A percentile compares a stretch with the other conserved stretches of the same genome.
Conservation (phyloP, 2,888 invertebrate species). For the Julus scandinavius region DNA sequence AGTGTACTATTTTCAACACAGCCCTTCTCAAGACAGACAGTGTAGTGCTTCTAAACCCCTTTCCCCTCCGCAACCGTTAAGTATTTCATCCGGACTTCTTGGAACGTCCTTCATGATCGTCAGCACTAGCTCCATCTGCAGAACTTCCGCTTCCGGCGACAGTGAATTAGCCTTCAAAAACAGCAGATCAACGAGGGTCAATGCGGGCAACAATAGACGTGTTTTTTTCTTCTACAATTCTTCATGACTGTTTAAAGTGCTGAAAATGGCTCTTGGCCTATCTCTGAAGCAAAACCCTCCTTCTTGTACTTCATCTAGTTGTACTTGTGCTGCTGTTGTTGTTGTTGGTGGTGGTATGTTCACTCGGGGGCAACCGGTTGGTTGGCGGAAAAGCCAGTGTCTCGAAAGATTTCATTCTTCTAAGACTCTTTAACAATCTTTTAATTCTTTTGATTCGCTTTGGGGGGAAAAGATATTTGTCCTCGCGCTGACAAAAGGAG, state of each 20-base stretch:
- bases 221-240: background rate
- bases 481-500: background rate
- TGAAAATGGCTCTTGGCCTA: constrained; percentile 40
- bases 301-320: background rate
- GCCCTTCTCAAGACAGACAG: no score
- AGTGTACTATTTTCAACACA: no score
- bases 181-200: background rate
- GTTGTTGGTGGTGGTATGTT: background rate
- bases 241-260: background rate
- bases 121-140: no score
- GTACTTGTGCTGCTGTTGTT: background rate
- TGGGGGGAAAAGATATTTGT: background rate
- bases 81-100: no score
- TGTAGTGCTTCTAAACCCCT: no score
- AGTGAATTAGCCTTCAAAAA: background rate
- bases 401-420: constrained; percentile 17
- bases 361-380: no score
- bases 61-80: no score
- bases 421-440: constrained; percentile 15
- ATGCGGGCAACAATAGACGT: background rate
- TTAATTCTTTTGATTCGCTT: constrained; percentile 41
- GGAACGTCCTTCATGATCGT: no score
- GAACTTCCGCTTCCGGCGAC: background rate
- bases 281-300: background rate
- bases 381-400: constrained; percentile 37